A percentile compares a stretch with the other conserved stretches of the same genome.
Conservation (phyloP, 2,113 vertebrate species). For the western clawed frog (Xenopus tropicalis) region UCB_Xtro_10.0 CM004450.2:81195001-81195500, state of each 20-base stretch:
- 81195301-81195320: no score
- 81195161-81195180: slow-evolving; percentile 6
- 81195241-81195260: slow-evolving; percentile 7
- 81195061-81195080: slow-evolving; percentile 7
- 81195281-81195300: no score
- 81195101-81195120: slow-evolving; percentile 15
- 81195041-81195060: slow-evolving; percentile 6
- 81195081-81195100: background rate
- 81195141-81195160: slow-evolving; percentile 7
- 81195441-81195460: no score
- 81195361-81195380: no score
- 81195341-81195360: no score
- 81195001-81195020: slow-evolving; percentile 16
- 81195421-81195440: no score
- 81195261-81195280: background rate
- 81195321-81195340: no score
- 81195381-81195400: no score
- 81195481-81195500: no score
- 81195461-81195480: no score
- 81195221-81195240: slow-evolving; percentile 19
- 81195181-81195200: slow-evolving; percentile 9
- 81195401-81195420: no score
- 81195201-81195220: slow-evolving; percentile 23
- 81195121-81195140: slow-evolving; percentile 18
- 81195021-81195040: background rate